These are phyloP conservation scores for Bradynema listronoti DNA, from an alignment of 1,140 invertebrate genomes.

Conservation along the genomic window DNA sequence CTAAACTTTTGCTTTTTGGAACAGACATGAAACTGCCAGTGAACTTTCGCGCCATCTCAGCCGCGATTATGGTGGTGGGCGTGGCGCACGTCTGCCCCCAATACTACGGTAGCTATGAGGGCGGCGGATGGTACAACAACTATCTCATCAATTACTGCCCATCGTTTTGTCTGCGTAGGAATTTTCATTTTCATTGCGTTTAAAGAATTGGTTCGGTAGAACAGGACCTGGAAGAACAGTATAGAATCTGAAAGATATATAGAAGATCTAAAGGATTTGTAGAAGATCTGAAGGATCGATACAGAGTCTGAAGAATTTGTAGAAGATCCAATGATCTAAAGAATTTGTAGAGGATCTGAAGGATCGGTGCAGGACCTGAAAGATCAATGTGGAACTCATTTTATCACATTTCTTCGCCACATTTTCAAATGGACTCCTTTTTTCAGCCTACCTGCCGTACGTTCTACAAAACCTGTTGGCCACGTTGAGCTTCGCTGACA, in stretches of 20 bases:
- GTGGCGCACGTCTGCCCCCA: too few species aligned
- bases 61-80: too few species aligned
- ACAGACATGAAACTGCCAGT: too few species aligned
- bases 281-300: not conserved
- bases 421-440: not conserved
- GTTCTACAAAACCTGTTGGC: not conserved
- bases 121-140: too few species aligned
- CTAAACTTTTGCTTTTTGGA: too few species aligned
- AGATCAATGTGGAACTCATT: not conserved
- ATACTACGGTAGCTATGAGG: too few species aligned
- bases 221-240: not conserved
- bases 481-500: not conserved
- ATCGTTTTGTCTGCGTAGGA: not conserved
- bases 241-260: not conserved
- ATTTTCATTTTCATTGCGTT: not conserved
- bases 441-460: conserved; percentile 5
- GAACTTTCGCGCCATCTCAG: too few species aligned
- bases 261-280: not conserved
- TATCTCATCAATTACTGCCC: conserved; percentile 5
- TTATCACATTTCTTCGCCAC: not conserved
- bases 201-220: too few species aligned
- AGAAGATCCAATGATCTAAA: not conserved
- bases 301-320: not conserved
- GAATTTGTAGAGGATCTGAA: not conserved
- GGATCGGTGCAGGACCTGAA: not conserved